phyloP scores from a whole-genome alignment of 2,797 vertebrate species.

The Labeo calbasu region DNA sequence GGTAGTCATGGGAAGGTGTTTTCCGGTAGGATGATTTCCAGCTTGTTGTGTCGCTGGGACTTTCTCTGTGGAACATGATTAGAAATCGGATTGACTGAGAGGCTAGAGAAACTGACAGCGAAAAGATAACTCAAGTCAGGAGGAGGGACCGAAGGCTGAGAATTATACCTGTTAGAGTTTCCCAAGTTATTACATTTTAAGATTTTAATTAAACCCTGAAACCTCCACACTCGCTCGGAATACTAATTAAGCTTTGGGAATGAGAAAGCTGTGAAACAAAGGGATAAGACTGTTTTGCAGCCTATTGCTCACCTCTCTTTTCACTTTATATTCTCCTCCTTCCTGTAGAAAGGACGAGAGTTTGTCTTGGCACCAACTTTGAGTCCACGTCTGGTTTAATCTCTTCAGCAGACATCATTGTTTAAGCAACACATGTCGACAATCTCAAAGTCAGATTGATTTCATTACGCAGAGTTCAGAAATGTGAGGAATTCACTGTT shows the following conservation, averaged over 20 bases:
- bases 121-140: slow-evolving; percentile 65
- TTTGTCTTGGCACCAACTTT: slow-evolving; percentile 38
- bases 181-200: slow-evolving; percentile 70
- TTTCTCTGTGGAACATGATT: slow-evolving; percentile 64
- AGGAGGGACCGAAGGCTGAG: slow-evolving; percentile 64
- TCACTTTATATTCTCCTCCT: slow-evolving; percentile 5
- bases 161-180: slow-evolving; percentile 65
- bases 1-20: slow-evolving; percentile 71
- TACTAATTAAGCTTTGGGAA: slow-evolving; percentile 70
- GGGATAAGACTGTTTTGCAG: slow-evolving; percentile 16
- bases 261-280: slow-evolving; percentile 73
- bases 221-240: slow-evolving; percentile 67
- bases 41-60: slow-evolving; percentile 70
- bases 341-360: slow-evolving; percentile 21
- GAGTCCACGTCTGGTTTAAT: slow-evolving; percentile 39
- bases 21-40: slow-evolving; percentile 66
- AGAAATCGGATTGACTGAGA: slow-evolving; percentile 42
- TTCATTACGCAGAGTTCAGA: background rate
- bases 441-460: slow-evolving; percentile 14
- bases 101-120: slow-evolving; percentile 46
- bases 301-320: background rate
- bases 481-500: slow-evolving; percentile 29
- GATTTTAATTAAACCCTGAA: slow-evolving; percentile 77
- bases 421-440: slow-evolving; percentile 18
- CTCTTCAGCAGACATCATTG: slow-evolving; percentile 38